Evolutionary conservation across 2,113 vertebrate genomes (phyloP).

Genomic region (Furnarius figulus): DNA sequence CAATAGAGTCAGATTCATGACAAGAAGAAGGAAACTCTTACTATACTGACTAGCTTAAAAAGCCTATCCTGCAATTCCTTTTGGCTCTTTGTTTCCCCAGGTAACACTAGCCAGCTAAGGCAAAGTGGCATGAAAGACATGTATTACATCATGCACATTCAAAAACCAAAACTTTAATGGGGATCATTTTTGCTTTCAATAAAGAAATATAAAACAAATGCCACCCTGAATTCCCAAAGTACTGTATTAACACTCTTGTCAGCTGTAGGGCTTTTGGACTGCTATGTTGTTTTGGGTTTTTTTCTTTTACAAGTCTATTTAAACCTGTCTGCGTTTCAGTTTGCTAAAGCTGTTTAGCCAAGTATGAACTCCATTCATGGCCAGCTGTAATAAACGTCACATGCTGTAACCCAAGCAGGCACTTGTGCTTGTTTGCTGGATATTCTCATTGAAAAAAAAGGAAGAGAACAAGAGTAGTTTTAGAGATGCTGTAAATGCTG

Average conservation of each 20-base stretch:
- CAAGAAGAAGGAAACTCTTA: not conserved
- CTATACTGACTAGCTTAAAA: not conserved
- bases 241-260: not conserved
- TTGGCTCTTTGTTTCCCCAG: not conserved
- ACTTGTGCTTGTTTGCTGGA: not conserved
- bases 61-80: not conserved
- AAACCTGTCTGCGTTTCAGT: not conserved
- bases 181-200: not conserved
- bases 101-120: not conserved
- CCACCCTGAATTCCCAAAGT: not conserved
- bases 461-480: not conserved
- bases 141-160: not conserved
- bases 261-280: not conserved
- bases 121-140: not conserved
- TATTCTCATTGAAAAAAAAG: not conserved
- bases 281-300: not conserved
- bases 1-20: not conserved
- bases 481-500: not conserved
- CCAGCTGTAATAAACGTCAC: not conserved
- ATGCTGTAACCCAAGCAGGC: conserved; percentile 2
- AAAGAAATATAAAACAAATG: not conserved
- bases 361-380: not conserved
- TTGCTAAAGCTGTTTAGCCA: not conserved
- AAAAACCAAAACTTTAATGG: not conserved
- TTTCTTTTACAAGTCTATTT: not conserved